Percentiles rank a stretch among this genome's conserved stretches.
phyloP scores from a whole-genome alignment of 2,797 vertebrate species.

The Sparus aurata region DNA sequence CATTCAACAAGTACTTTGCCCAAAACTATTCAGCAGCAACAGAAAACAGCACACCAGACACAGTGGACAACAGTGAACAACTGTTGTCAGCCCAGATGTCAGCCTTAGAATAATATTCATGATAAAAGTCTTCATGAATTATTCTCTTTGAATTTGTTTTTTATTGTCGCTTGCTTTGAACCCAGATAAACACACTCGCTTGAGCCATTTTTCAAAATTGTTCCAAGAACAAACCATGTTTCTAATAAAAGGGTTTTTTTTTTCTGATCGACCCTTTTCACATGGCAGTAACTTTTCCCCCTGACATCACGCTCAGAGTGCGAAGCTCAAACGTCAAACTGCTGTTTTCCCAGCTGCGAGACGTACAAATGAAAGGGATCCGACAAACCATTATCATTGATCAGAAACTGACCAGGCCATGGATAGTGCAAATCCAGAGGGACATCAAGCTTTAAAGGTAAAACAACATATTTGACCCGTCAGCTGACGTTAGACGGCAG shows the following conservation, averaged over 20 bases:
- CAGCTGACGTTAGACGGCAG: too few relatives aligned
- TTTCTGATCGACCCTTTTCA: background rate
- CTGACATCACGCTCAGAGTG: too few relatives aligned
- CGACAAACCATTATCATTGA: too few relatives aligned
- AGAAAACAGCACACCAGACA: background rate
- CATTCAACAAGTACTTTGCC: background rate
- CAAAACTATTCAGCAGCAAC: too few relatives aligned
- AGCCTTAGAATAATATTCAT: background rate
- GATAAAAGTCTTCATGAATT: constrained; percentile 11
- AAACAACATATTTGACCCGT: too few relatives aligned
- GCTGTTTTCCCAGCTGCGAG: too few relatives aligned
- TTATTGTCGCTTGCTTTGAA: background rate
- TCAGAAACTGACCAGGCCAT: too few relatives aligned
- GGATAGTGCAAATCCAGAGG: too few relatives aligned
- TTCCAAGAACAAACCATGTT: background rate
- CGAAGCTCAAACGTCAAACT: too few relatives aligned
- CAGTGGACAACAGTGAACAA: background rate
- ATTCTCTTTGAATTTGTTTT: constrained; percentile 5
- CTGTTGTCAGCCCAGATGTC: background rate
- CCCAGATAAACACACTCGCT: background rate
- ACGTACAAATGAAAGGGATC: too few relatives aligned
- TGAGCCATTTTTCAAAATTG: background rate
- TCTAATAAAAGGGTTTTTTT: background rate
- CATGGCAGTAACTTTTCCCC: too few relatives aligned
- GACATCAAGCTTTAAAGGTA: too few relatives aligned